Evolutionary conservation across 30 jellyfish, hydroid and myxozoan genomes (phyloP).

Genomic region (Euphysa ruthae): DNA sequence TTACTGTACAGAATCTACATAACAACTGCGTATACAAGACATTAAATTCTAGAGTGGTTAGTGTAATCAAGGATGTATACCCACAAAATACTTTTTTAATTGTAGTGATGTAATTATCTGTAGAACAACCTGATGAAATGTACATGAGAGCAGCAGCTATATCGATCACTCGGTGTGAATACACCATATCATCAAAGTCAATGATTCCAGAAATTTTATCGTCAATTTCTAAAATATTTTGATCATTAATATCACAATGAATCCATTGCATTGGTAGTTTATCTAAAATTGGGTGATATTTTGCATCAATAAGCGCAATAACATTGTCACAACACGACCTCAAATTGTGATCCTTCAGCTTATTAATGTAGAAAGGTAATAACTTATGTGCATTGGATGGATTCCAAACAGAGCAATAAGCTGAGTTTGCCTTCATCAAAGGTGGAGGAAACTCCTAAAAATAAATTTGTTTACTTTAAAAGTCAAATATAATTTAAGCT

Average conservation of each 20-base stretch:
- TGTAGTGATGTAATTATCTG: background rate
- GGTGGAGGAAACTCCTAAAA: too few relatives aligned
- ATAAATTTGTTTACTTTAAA: too few relatives aligned
- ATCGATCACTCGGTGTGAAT: conserved; percentile 19
- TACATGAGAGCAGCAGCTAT: conserved; percentile 22
- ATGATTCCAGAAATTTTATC: conserved; percentile 1
- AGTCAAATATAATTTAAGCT: too few relatives aligned
- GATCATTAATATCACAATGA: conserved; percentile 29
- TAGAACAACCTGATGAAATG: background rate
- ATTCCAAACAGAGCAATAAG: conserved; percentile 2
- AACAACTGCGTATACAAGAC: background rate
- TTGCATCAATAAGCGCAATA: background rate
- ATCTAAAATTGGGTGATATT: background rate
- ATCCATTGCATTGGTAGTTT: conserved; percentile 8
- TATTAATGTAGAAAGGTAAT: background rate
- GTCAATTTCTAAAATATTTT: background rate
- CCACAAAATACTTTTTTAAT: background rate
- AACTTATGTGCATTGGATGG: background rate
- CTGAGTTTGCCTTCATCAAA: background rate
- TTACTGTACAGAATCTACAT: background rate
- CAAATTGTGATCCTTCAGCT: background rate
- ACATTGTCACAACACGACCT: background rate
- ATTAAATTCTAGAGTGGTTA: background rate
- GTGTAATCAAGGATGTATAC: background rate
- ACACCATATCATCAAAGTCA: conserved; percentile 22